These are phyloP conservation scores for Spondyliosoma cantharus DNA, from an alignment of 2,797 vertebrate species.

Conservation along the genomic window DNA sequence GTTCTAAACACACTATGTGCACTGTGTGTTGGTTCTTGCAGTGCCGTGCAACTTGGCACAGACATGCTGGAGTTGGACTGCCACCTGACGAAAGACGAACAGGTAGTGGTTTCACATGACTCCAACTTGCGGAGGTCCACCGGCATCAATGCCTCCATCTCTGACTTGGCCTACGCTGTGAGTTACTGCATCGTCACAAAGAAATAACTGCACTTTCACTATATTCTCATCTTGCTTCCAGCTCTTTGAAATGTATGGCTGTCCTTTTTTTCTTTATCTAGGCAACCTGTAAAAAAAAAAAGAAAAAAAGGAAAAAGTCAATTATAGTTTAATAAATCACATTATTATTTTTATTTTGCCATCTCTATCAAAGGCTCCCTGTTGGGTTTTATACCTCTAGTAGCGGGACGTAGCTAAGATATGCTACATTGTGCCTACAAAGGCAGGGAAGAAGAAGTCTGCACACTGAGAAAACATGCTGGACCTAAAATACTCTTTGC, in stretches of 20 bases:
- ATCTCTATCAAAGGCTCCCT: not conserved
- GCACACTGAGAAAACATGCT: too few species aligned
- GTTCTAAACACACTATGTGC: not conserved
- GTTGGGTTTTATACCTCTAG: not conserved
- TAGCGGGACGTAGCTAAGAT: not conserved
- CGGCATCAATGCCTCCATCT: constrained; percentile 88
- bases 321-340: not conserved
- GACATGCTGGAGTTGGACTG: constrained; percentile 99
- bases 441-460: too few species aligned
- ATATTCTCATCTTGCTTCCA: not conserved
- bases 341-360: not conserved
- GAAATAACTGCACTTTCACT: not conserved
- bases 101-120: constrained; percentile 97
- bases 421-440: not conserved
- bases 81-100: constrained; percentile 94
- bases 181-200: constrained; percentile 74
- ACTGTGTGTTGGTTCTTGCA: constrained; percentile 71
- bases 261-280: not conserved
- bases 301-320: not conserved
- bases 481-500: too few species aligned
- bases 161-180: constrained; percentile 89
- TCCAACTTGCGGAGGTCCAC: constrained; percentile 90
- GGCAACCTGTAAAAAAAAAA: not conserved
- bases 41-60: constrained; percentile 93
- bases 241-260: not conserved